Evolutionary conservation across 2,797 vertebrate genomes (phyloP).

Genomic region (Thaleichthys pacificus): DNA sequence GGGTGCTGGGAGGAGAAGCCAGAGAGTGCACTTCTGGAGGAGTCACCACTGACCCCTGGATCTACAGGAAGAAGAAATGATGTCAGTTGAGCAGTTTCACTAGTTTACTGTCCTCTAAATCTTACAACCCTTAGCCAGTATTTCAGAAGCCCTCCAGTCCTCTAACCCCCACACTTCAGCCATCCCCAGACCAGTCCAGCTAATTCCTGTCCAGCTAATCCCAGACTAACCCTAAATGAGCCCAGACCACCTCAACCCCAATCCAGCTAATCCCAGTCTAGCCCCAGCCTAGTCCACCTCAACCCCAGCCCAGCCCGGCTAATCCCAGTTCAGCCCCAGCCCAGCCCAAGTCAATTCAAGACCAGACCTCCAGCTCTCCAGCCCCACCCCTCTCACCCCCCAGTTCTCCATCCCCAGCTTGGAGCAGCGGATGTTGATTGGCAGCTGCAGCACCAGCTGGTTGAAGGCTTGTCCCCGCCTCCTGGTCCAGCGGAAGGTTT

Average conservation of each 20-base stretch:
- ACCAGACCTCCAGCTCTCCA: not conserved
- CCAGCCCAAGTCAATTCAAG: too few relatives aligned
- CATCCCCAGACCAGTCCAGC: not conserved
- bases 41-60: conserved; percentile 80
- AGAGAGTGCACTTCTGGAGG: conserved; percentile 76
- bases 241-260: not conserved
- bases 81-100: not conserved
- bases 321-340: not conserved
- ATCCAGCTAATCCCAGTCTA: too few relatives aligned
- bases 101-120: not conserved
- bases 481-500: conserved; percentile 84
- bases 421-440: conserved; percentile 82
- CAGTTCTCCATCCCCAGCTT: conserved; percentile 82
- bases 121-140: not conserved
- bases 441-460: conserved; percentile 77
- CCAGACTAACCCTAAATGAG: not conserved
- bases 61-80: conserved; percentile 60
- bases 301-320: not conserved
- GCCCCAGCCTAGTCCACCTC: not conserved
- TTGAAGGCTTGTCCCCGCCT: conserved; percentile 82
- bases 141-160: not conserved
- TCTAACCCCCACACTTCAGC: not conserved
- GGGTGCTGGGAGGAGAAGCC: conserved; percentile 53
- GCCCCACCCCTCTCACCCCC: conserved; percentile 73
- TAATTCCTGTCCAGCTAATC: not conserved